phyloP scores from a whole-genome alignment of 2,113 vertebrate genomes.

The Pelusios castaneus region DNA sequence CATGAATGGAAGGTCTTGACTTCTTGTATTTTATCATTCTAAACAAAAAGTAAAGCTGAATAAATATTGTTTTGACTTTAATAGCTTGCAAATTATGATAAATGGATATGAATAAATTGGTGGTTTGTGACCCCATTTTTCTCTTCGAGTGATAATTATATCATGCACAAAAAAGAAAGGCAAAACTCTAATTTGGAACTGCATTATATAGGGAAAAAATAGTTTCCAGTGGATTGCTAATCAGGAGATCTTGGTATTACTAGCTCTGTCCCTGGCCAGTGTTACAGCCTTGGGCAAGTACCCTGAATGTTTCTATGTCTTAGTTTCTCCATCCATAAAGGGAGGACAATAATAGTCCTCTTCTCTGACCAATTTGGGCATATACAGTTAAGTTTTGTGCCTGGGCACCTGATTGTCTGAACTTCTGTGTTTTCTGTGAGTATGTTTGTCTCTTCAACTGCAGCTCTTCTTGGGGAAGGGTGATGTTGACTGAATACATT shows the following conservation, averaged over 20 bases:
- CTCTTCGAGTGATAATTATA: not conserved
- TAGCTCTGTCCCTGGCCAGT: not conserved
- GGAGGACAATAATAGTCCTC: not conserved
- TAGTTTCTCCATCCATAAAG: not conserved
- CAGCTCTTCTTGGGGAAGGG: not conserved
- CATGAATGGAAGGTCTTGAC: not conserved
- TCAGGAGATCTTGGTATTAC: not conserved
- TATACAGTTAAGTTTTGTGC: not conserved
- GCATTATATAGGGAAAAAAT: not conserved
- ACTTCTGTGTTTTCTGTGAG: not conserved
- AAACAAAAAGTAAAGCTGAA: not conserved
- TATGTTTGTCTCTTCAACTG: not conserved
- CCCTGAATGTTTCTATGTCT: not conserved
- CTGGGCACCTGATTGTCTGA: not conserved
- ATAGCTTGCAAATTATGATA: not conserved
- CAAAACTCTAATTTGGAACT: not conserved
- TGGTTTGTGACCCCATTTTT: not conserved
- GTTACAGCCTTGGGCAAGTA: not conserved
- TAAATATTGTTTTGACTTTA: not conserved
- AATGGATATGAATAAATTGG: not conserved
- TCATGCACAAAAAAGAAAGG: not conserved
- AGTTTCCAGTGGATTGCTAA: not conserved
- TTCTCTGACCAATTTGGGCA: not conserved
- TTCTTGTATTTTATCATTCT: not conserved
- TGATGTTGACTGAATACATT: not conserved